A percentile compares a stretch with the other conserved stretches of the same genome.
phyloP scores from a whole-genome alignment of 2,888 invertebrate species.

The Patella caerulea region DNA sequence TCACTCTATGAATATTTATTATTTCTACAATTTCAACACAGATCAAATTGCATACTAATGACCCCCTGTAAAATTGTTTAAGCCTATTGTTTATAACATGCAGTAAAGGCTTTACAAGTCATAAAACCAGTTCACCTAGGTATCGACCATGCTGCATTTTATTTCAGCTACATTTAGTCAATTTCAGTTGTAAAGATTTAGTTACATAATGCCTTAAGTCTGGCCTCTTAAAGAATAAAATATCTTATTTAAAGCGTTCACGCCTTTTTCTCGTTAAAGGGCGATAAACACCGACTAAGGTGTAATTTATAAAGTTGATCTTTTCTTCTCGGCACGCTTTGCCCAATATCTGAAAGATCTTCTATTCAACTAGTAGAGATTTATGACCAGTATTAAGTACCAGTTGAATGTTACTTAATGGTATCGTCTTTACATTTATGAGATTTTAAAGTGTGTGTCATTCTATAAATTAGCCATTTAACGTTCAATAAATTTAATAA shows the following conservation, averaged over 20 bases:
- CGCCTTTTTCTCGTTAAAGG: conserved; percentile 9
- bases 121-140: too few species aligned
- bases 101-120: too few species aligned
- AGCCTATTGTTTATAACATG: too few species aligned
- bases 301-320: not conserved
- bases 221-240: not conserved
- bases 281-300: conserved; percentile 2
- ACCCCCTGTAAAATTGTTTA: too few species aligned
- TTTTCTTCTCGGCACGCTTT: conserved; percentile 5
- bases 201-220: not conserved
- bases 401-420: not conserved
- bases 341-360: not conserved
- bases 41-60: too few species aligned
- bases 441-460: not conserved
- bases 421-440: not conserved
- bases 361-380: not conserved
- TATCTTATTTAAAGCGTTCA: conserved; percentile 2
- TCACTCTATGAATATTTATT: too few species aligned
- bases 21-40: too few species aligned
- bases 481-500: conserved; percentile 12
- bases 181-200: too few species aligned
- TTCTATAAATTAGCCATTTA: not conserved
- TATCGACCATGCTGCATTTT: too few species aligned
- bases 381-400: not conserved
- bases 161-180: too few species aligned